Percentiles rank a stretch among this genome's conserved stretches.
phyloP scores from a whole-genome alignment of 2,797 vertebrate genomes.

The Eulemur mongoz region DNA sequence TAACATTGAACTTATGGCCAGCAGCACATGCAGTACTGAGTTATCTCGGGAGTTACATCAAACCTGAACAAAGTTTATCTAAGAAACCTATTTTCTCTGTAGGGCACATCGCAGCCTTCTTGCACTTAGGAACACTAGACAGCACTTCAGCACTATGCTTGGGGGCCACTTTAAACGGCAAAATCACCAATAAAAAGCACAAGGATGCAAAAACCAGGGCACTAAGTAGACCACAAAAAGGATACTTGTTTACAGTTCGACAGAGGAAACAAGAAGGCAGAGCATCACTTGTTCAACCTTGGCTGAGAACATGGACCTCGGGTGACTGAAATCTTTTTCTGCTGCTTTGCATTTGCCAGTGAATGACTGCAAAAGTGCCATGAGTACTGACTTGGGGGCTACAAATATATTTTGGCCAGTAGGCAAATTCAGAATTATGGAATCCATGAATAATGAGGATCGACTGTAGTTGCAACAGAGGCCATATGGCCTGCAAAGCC shows the following conservation, averaged over 20 bases:
- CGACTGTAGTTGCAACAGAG: not conserved
- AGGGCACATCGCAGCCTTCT: not conserved
- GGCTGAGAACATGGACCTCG: not conserved
- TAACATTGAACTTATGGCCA: not conserved
- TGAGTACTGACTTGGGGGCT: not conserved
- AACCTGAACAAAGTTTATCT: not conserved
- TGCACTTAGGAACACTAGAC: not conserved
- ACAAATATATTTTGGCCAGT: not conserved
- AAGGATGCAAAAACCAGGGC: not conserved
- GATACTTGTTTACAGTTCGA: not conserved
- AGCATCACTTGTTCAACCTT: not conserved
- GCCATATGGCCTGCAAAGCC: not conserved
- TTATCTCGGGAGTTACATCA: not conserved
- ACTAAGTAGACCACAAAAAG: not conserved
- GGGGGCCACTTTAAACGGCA: not conserved
- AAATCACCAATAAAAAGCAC: conserved; percentile 42
- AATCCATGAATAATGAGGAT: not conserved
- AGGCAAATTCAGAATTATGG: not conserved
- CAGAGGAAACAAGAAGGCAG: not conserved
- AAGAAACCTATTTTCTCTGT: not conserved
- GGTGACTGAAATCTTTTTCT: not conserved
- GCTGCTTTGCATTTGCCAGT: not conserved
- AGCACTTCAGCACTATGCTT: not conserved
- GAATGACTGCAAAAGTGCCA: not conserved
- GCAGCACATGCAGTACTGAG: not conserved